Base-by-base conservation (phyloP, 2,797 vertebrate species). In the Peromyscus aztecus region DNA sequence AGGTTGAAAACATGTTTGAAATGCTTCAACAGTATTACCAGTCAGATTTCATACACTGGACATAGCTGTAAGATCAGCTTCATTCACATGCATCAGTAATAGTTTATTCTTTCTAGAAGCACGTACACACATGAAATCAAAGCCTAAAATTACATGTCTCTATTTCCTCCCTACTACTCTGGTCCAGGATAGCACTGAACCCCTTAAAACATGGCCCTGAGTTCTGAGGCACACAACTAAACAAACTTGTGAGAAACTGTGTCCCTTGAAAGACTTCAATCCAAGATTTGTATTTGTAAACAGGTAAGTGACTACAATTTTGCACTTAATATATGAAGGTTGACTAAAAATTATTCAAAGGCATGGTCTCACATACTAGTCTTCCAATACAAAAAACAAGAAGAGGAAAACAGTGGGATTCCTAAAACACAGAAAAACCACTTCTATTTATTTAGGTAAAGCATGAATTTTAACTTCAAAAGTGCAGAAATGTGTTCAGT, bases 321-420 rank as follows among this genome's bases (percentile, higher is more conserved):
- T 93, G 78, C 43, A 85, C 34, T 80, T 43, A 61, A 23, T 93
- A 76, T 21, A 75, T 88, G 61, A 97, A 95, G 55, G 96, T 40
- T 57, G 89, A 71, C 46, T 89, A 40, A 93, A 94, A 94, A 76
- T 88, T 94, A 91, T 49, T 83, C 84, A 93, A 91, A 96, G 49
- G 29, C 34, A 69, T 96, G 34, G 43, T 67, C 75, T 93, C 57
- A 92, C 1, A 63, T 93, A 88, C 93, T 89, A 91, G 61, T 89
- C 52, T 91, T 93, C 77, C 61, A 90, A 73, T 52, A 96, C 4
- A 75, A 23, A 27, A 83, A 49, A 55, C 71, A 96, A 69, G 95
- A 86, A 80, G 90, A 89, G 92, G 88, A 71, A 91, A 86, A 83
- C 59, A 96, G 27, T 61, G 21, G 23, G 27, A 85, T 75, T 85